Percentiles rank a stretch among this genome's conserved stretches.
Conservation (phyloP, 2,888 invertebrate genomes). For the Spodoptera littoralis region DNA sequence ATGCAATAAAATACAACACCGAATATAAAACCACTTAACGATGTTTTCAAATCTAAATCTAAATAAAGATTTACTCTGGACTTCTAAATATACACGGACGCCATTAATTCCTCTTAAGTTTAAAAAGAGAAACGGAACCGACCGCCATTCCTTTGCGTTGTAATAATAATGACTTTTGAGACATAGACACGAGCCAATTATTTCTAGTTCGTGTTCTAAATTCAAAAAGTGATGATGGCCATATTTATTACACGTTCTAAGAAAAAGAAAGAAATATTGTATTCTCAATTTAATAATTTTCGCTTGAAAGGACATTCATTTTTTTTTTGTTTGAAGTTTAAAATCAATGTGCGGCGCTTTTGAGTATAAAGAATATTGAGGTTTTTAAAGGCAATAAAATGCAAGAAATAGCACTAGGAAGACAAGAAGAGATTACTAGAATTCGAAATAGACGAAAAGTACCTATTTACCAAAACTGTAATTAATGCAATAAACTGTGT, state of each 20-base stretch:
- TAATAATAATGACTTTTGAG: constrained; percentile 47
- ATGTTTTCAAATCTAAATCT: constrained; percentile 24
- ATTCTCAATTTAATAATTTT: too few species aligned
- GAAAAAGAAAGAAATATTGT: too few species aligned
- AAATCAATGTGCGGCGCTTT: too few species aligned
- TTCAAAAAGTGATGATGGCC: constrained; percentile 57
- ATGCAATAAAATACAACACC: constrained; percentile 17
- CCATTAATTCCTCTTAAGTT: constrained; percentile 38
- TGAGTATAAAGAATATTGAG: too few species aligned
- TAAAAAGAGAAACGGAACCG: constrained; percentile 36
- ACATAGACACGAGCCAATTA: constrained; percentile 60
- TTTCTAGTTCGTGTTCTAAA: constrained; percentile 43
- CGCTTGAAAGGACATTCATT: too few species aligned
- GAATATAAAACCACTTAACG: constrained; percentile 27
- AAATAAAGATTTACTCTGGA: constrained; percentile 41
- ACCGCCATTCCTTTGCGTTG: constrained; percentile 12
- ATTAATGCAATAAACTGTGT: too few species aligned
- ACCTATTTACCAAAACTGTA: too few species aligned
- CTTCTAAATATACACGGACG: constrained; percentile 39
- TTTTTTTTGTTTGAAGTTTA: too few species aligned
- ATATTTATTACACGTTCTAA: constrained; percentile 25
- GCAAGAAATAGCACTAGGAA: too few species aligned
- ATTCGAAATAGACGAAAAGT: too few species aligned
- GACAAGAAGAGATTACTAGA: too few species aligned
- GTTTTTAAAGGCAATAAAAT: too few species aligned